These are phyloP conservation scores for Rotaria sp. DNA, from an alignment of 2,888 invertebrate genomes.

Conservation along the genomic window DNA sequence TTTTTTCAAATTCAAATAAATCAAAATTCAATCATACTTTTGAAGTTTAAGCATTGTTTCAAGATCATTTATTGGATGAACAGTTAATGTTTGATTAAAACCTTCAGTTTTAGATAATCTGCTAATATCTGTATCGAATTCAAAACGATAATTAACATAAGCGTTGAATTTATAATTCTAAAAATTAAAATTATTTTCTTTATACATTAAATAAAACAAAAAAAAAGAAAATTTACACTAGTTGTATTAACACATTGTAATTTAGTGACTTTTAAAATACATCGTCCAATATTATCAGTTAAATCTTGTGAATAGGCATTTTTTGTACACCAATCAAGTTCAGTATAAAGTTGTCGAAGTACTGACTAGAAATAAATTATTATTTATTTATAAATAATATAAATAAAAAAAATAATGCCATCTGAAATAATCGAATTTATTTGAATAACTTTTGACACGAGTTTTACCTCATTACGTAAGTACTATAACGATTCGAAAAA, in stretches of 20 bases:
- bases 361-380: constrained; percentile 60
- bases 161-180: constrained; percentile 46
- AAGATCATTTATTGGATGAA: constrained; percentile 54
- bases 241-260: constrained; percentile 61
- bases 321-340: constrained; percentile 80
- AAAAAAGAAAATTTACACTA: constrained; percentile 56
- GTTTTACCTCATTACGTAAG: no score
- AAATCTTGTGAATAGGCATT: constrained; percentile 74
- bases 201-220: constrained; percentile 16
- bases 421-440: no score
- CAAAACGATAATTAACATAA: constrained; percentile 46
- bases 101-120: constrained; percentile 43
- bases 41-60: constrained; percentile 54
- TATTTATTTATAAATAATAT: no score
- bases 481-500: no score
- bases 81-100: constrained; percentile 53
- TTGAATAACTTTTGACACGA: no score
- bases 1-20: no score
- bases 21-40: constrained; percentile 44
- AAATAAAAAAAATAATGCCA: no score
- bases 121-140: constrained; percentile 46
- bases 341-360: constrained; percentile 68
- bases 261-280: constrained; percentile 68
- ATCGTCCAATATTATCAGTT: constrained; percentile 79
- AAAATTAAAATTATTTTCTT: neutral